A percentile compares a stretch with the other conserved stretches of the same genome.
Conservation (phyloP, 2,113 vertebrate species). For the Eclectus roratus region DNA sequence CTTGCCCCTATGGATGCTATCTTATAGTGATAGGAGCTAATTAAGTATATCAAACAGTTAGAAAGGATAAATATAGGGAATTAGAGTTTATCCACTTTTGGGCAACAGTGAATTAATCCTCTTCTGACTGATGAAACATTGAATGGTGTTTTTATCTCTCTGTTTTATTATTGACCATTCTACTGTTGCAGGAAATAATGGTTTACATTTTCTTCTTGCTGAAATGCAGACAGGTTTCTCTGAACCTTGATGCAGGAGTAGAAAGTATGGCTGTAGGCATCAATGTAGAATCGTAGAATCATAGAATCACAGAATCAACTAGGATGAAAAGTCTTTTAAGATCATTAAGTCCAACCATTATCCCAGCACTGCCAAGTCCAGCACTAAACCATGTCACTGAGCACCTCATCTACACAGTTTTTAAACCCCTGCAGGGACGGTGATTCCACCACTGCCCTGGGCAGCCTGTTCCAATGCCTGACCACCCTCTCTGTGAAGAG, state of each 20-base stretch:
- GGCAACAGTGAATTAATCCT: not conserved
- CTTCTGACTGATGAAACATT: not conserved
- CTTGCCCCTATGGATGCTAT: not conserved
- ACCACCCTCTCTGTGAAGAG: not conserved
- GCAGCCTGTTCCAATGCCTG: not conserved
- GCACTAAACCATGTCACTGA: not conserved
- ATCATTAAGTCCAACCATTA: not conserved
- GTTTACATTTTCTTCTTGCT: not conserved
- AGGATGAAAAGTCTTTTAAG: not conserved
- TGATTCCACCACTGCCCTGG: not conserved
- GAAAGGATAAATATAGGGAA: not conserved
- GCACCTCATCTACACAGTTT: not conserved
- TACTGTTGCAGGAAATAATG: not conserved
- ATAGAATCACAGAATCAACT: not conserved
- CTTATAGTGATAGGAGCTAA: not conserved
- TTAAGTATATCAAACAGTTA: not conserved
- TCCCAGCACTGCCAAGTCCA: not conserved
- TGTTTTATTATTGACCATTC: not conserved
- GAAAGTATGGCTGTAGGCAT: not conserved
- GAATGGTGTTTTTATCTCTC: not conserved
- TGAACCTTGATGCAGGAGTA: not conserved
- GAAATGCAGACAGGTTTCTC: not conserved
- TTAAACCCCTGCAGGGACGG: not conserved
- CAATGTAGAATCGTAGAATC: not conserved
- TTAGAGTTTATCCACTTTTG: not conserved